Base-by-base conservation (phyloP, 2,113 vertebrate genomes). In the Meriones unguiculatus region DNA sequence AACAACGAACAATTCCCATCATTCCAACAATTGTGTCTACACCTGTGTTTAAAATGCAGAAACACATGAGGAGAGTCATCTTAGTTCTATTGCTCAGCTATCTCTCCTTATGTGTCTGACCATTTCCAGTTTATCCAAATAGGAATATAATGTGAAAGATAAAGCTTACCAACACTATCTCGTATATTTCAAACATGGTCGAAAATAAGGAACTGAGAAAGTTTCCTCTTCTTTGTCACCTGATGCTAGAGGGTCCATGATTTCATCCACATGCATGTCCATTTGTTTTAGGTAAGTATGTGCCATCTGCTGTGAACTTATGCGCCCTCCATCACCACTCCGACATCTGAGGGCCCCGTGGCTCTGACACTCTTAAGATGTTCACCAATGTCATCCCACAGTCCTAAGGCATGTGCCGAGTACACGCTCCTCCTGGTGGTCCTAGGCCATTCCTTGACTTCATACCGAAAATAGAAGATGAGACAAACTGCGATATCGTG, bases 361-460 rank as follows among this genome's bases (percentile, higher is more conserved):
- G 5, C 9, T 15, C 10, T 2, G 20, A 22, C 18, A 41, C 17
- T 11, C 13, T 14, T 20, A 22, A 13, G 76, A 57, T 2, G 1
- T 14, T 10, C 3, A 28, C 11, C n/a, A 18, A 41, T 13, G 4
- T 9, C 38, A 77, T 69, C 91, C 2, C 0, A 4, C 17, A 4
- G 46, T 30, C 20, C 65, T 50, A 5, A n/a, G 18, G 59, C 4
- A 4, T 11, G 14, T 3, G 7, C 0, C 0, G 7, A 46, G 18
- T 20, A 4, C 91, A 32, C 7, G 20, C 30, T 38, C 30, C 17
- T n/a, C 35, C 70, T n/a, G 17, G 50, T 0, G 0, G 3, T 76
- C 70, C 25, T 8, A 30, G 25, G 73, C 11, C 70, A 92, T 89
- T 62, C 64, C 50, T 30, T 57, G 75, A n/a, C 64, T 92, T 81